Base-by-base conservation (phyloP, 2,888 invertebrate genomes). In the Thereva unica region DNA sequence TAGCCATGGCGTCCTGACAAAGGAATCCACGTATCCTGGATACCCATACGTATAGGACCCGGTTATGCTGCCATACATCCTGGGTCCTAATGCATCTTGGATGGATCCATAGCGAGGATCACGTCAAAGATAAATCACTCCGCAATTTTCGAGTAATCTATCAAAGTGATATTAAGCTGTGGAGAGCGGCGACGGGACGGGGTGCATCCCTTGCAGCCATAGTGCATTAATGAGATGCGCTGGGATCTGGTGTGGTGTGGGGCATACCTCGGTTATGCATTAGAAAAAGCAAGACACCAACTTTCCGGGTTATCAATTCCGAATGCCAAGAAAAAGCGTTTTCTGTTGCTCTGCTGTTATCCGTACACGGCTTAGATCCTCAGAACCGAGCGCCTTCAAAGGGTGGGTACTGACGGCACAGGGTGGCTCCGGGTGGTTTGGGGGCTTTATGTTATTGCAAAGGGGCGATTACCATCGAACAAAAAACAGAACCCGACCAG, bases 41-140 rank as follows among this genome's bases (percentile, higher is more conserved):
- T n/a, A n/a, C 57, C 37, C 3, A 23, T 23, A 23, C 23, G 23
- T 23, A 23, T 23, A 23, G 23, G 23, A 23, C 23, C 1, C 45
- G 57, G 44, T 57, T 57, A 57, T 45, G 37, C 34, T 57, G n/a
- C 23, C 44, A 57, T 57, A 44, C n/a, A 57, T 57, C 57, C 44
- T 42, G n/a, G 44, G 34, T 45, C 42, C 42, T 57, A 57, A 57
- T 57, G 57, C 57, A 57, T 45, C 45, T 35, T 35, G 45, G 1
- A 57, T 44, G 10, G 45, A 57, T 35, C 9, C 57, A 45, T 44
- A 5, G 40, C 45, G 37, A 45, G 45, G 45, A 57, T 57, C 45
- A n/a, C 44, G 45, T 45, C 57, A 57, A 57, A 57, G 57, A 57
- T 57, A 57, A 57, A 57, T 57, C 57, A 45, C 57, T 57, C 35